Evolutionary conservation across 2,113 vertebrate genomes (phyloP).

Genomic region (Sitta europaea): DNA sequence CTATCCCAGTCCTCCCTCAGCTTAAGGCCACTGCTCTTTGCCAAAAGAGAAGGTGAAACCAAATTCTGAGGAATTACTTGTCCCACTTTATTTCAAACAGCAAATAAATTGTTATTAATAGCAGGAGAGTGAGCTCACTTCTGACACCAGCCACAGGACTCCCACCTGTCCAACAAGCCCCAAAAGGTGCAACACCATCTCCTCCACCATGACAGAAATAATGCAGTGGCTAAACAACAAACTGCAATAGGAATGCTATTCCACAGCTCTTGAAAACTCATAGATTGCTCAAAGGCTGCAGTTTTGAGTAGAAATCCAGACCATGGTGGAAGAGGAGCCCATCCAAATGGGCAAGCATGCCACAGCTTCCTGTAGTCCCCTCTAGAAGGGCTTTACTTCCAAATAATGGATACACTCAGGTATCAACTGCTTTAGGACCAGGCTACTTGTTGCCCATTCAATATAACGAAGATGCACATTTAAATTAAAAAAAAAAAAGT

Average conservation of each 20-base stretch:
- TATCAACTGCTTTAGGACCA: neutral
- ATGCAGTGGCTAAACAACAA: neutral
- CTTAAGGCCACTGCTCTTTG: neutral
- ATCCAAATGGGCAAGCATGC: neutral
- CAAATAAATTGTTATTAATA: neutral
- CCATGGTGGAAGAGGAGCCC: neutral
- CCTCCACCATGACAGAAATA: neutral
- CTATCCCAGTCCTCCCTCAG: accelerated
- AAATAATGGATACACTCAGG: neutral
- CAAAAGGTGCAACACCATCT: accelerated
- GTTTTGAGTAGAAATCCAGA: neutral
- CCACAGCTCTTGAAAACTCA: neutral
- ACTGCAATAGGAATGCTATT: neutral
- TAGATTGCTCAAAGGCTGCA: neutral
- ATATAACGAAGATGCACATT: accelerated
- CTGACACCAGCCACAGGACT: neutral
- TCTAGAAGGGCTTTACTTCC: neutral
- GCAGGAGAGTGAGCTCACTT: neutral
- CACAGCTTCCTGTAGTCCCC: neutral
- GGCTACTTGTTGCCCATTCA: neutral
- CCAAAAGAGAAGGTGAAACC: neutral
- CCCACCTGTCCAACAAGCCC: neutral
- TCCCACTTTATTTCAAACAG: neutral
- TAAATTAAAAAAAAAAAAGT: neutral
- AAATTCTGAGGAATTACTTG: neutral